phyloP scores from a whole-genome alignment of 2,113 vertebrate genomes.

The Origma solitaria region DNA sequence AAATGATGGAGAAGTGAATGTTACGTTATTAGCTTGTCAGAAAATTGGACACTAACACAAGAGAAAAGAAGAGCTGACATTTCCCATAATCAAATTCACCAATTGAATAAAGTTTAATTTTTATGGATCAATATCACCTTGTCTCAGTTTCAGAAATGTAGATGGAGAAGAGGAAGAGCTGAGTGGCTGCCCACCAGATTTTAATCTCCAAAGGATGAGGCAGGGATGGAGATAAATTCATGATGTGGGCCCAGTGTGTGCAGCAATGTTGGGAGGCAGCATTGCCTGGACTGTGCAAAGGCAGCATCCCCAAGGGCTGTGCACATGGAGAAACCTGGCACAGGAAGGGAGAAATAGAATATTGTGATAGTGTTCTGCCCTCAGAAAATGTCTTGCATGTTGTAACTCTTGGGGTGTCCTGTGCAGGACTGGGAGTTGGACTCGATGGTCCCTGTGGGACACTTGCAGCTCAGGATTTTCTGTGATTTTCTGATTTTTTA shows the following conservation, averaged over 20 bases:
- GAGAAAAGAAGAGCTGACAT: constrained; percentile 24
- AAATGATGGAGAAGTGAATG: constrained; percentile 11
- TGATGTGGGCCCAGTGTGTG: background rate
- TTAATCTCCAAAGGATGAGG: background rate
- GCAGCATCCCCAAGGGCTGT: background rate
- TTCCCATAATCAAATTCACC: constrained; percentile 26
- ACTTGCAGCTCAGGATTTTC: background rate
- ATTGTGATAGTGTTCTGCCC: background rate
- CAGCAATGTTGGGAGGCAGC: background rate
- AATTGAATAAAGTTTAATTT: constrained; percentile 26
- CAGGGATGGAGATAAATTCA: background rate
- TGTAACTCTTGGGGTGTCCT: background rate
- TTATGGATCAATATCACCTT: constrained; percentile 42
- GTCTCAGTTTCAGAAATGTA: constrained; percentile 43
- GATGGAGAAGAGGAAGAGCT: background rate
- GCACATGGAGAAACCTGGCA: background rate
- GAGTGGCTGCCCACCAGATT: background rate
- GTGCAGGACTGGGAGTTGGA: background rate
- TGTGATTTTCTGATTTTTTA: background rate
- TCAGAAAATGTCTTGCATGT: background rate
- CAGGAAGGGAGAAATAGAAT: background rate
- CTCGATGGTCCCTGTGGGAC: background rate
- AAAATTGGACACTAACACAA: background rate
- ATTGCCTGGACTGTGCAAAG: background rate
- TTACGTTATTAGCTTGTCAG: constrained; percentile 14